Base-by-base conservation (phyloP, 1,140 invertebrate genomes). In the Zaprionus gabonicus region DNA sequence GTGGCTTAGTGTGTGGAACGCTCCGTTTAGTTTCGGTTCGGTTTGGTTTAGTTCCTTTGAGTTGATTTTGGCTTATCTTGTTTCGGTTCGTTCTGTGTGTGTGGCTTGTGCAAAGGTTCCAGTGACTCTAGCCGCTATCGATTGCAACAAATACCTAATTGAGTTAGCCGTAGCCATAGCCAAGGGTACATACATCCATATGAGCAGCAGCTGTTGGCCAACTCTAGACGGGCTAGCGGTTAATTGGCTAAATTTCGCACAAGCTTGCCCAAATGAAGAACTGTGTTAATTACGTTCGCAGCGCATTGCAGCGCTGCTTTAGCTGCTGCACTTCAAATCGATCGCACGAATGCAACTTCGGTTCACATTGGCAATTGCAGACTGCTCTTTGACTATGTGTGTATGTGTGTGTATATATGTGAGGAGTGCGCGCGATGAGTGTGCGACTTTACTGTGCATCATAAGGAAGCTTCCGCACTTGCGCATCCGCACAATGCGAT, bases 231-330 rank as follows among this genome's bases (percentile, higher is more conserved):
- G 57, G 56, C 74, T 86, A 71, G 67, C 71, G 38, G 57, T 63
- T 76, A 82, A 76, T 76, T 82, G 70, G 79, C 79, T 66, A 74
- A 82, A 80, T 46, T 74, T 34, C 36, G 23, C 31, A 23, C 65
- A 53, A 69, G 71, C 70, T 57, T 71, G 83, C 53, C 78, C 68
- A 78, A 80, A 90, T 51, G 78, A 81, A 88, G 81, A 87, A 87
- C 78, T 84, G 85, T 87, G 75, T 87, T 87, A 87, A 90, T 87
- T 87, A 78, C 53, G 57, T 76, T 78, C 68, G 53, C 55, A 41
- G 6, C 38, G 38, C 5, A 15, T 41, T 41, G 38, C 38, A 41
- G 15, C 38, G 38, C n/a, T n/a, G 38, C n/a, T n/a, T 41, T n/a
- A 41, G 67, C 71, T 72, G 56, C 67, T 51, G 57, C 76, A 75